Conservation (phyloP, 2,113 vertebrate species). For the Thomomys bottae region DNA sequence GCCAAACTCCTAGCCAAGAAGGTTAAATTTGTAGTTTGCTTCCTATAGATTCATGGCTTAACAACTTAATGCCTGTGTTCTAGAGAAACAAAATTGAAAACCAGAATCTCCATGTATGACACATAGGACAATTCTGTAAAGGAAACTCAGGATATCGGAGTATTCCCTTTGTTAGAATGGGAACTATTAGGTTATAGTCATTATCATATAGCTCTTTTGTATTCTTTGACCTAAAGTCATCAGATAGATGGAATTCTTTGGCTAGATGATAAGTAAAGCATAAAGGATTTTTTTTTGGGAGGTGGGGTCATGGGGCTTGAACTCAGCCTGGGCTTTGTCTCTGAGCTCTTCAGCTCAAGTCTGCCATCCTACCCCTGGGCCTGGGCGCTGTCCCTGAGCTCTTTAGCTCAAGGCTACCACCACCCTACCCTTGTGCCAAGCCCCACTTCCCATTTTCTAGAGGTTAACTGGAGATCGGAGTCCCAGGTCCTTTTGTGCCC, state of each 20-base stretch:
- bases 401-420: no score
- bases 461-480: no score
- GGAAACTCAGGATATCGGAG: background rate
- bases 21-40: background rate
- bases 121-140: background rate
- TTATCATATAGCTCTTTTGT: slow-evolving; percentile 24
- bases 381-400: no score
- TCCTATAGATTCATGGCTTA: background rate
- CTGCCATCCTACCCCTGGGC: no score
- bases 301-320: no score
- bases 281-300: slow-evolving; percentile 49
- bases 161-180: background rate
- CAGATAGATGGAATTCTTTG: slow-evolving; percentile 26
- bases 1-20: no score
- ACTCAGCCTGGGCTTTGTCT: no score
- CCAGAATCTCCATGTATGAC: background rate
- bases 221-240: slow-evolving; percentile 29
- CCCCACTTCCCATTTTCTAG: no score
- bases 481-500: no score
- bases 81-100: slow-evolving; percentile 16
- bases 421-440: no score
- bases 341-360: no score
- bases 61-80: slow-evolving; percentile 29
- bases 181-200: background rate
- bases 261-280: slow-evolving; percentile 14